A percentile compares a stretch with the other conserved stretches of the same genome.
phyloP scores from a whole-genome alignment of 2,113 vertebrate species.

The Amia ocellicauda region DNA sequence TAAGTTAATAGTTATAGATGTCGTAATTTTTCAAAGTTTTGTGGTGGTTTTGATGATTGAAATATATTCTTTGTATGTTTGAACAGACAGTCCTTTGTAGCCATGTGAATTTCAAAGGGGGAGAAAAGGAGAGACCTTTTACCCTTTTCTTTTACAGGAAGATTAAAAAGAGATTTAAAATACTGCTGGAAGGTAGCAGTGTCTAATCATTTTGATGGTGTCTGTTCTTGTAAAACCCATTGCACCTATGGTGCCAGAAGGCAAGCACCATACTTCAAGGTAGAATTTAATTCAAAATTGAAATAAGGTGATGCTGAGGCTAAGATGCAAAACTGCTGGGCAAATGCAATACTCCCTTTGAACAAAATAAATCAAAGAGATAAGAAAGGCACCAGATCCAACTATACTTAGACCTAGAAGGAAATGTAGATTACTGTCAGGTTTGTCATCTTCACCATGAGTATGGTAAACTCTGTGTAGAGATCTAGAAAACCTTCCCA shows the following conservation, averaged over 20 bases:
- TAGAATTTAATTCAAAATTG: slow-evolving; percentile 28
- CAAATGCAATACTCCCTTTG: slow-evolving; percentile 20
- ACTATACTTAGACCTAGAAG: slow-evolving; percentile 20
- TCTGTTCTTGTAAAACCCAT: slow-evolving; percentile 12
- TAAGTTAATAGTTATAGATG: neutral
- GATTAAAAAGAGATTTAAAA: slow-evolving; percentile 28
- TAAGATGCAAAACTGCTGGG: slow-evolving; percentile 22
- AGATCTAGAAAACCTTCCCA: slow-evolving; percentile 14
- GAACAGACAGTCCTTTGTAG: slow-evolving; percentile 1
- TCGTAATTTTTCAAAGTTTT: neutral
- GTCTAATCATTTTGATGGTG: slow-evolving; percentile 27
- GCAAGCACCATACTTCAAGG: slow-evolving; percentile 19
- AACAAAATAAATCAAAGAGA: slow-evolving; percentile 18
- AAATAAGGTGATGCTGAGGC: slow-evolving; percentile 25
- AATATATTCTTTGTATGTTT: slow-evolving; percentile 1
- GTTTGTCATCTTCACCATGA: slow-evolving; percentile 10
- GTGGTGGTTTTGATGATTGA: neutral
- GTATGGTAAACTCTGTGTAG: slow-evolving; percentile 22
- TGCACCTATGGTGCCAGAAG: neutral
- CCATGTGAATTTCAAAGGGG: neutral
- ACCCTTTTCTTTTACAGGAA: slow-evolving; percentile 12
- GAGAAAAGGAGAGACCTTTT: slow-evolving; percentile 14
- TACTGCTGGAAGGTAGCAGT: slow-evolving; percentile 19
- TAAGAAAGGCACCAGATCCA: slow-evolving; percentile 21
- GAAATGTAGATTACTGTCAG: slow-evolving; percentile 19